Percentiles rank a stretch among this genome's conserved stretches.
Conservation (phyloP, 2,797 vertebrate genomes). For the Chaetophractus vellerosus region DNA sequence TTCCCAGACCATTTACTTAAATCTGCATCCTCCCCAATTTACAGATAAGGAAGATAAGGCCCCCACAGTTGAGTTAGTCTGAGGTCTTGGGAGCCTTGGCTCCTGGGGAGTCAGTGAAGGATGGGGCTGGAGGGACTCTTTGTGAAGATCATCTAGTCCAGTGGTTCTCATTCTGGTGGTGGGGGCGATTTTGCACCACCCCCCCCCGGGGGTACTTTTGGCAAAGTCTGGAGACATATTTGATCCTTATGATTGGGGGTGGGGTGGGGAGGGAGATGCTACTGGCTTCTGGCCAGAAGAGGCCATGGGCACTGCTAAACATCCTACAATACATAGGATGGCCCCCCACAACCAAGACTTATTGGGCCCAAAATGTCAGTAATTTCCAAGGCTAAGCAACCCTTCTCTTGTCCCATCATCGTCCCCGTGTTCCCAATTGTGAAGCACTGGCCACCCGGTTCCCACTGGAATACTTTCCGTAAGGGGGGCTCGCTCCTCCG, state of each 20-base stretch:
- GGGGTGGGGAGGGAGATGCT: not conserved
- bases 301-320: not conserved
- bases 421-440: constrained; percentile 27
- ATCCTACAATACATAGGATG: not conserved
- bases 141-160: not conserved
- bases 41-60: constrained; percentile 40
- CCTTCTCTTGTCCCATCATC: not conserved
- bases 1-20: not conserved
- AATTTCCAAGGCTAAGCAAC: not conserved
- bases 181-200: not conserved
- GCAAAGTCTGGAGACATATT: not conserved
- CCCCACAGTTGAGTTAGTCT: not conserved
- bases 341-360: not conserved
- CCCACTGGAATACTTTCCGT: not conserved
- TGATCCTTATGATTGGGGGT: not conserved
- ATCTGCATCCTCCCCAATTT: not conserved
- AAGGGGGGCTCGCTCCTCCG: not conserved
- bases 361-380: constrained; percentile 31
- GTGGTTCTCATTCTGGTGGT: not conserved
- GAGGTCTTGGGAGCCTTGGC: not conserved
- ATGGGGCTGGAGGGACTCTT: not conserved
- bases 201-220: not conserved
- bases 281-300: not conserved
- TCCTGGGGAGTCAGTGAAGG: not conserved
- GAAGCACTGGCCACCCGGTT: not conserved